Base-by-base conservation (phyloP, 2,797 vertebrate genomes). In the Pseudomugil tenellus region DNA sequence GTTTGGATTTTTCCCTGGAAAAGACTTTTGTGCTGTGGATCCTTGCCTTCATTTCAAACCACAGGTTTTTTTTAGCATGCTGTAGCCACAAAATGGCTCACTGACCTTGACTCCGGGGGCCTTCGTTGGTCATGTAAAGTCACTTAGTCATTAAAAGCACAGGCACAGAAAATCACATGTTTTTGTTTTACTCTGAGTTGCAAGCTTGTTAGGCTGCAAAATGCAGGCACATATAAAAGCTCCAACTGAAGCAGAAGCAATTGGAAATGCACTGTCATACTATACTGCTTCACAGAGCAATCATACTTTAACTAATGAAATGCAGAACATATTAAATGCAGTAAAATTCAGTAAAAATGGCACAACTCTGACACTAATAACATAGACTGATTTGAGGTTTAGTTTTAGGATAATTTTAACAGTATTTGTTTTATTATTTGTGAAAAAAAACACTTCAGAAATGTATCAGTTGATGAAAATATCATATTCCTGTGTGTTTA, bases 11-110 rank as follows among this genome's bases (percentile, higher is more conserved):
- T 63, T 56, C 51, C 56, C 58, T 37, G 16, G 63, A 79, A 83
- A 76, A 68, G 67, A 74, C 58, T 72, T 61, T 28, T 26, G 52
- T 59, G 39, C 65, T 59, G 57, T 74, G 52, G 64, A 80, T 3
- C 0, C 11, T 5, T 9, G 53, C 68, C 79, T 81, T 31, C 23
- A 14, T 74, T 70, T 76, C 32, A 63, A 69, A 63, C 14, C 61
- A 55, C 52, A 53, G 60, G 69, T 63, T 75, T 37, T 32, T 76
- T 76, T 76, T 53, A 59, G 56, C 39, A 59, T 79, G 79, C 59
- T 58, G 67, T 51, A 74, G 84, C 80, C 63, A 67, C 76, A 68
- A 58, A 84, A 70, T 48, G 43, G 59, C 67, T 81, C 63, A 61
- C 37, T 78, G 80, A 67, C 51, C 59, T 56, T 34, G 21, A 62